These are phyloP conservation scores for Orthonychiurus folsomi DNA, from an alignment of 2,888 invertebrate genomes.

Conservation along the genomic window DNA sequence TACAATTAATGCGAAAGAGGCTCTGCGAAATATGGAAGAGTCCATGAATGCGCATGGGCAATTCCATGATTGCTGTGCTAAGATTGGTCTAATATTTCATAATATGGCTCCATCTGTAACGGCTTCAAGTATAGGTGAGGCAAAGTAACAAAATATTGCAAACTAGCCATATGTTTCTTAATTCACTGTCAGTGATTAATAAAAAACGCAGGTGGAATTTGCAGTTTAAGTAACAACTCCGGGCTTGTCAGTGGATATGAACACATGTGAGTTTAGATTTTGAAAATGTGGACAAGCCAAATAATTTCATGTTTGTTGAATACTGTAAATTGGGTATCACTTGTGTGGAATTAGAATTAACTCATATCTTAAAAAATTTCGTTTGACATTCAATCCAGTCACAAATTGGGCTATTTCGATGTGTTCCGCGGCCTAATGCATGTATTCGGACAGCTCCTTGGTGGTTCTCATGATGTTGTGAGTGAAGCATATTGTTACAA, in stretches of 20 bases:
- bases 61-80: constrained; percentile 25
- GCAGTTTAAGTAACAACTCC: constrained; percentile 19
- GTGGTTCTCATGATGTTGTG: constrained; percentile 15
- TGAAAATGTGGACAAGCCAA: too few species aligned
- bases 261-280: too few species aligned
- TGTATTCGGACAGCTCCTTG: constrained; percentile 26
- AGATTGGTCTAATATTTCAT: constrained; percentile 26
- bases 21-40: background rate
- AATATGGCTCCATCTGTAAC: constrained; percentile 27
- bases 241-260: constrained; percentile 26
- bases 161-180: background rate
- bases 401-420: constrained; percentile 27
- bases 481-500: background rate
- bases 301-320: too few species aligned
- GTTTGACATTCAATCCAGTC: too few species aligned
- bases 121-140: constrained; percentile 20
- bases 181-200: background rate
- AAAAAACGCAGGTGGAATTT: constrained; percentile 32
- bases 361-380: too few species aligned
- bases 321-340: too few species aligned
- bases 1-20: constrained; percentile 11
- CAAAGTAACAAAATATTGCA: too few species aligned
- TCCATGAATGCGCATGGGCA: constrained; percentile 4
- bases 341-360: too few species aligned
- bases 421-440: constrained; percentile 27